Evolutionary conservation across 1,140 invertebrate species (phyloP).

Genomic region (Acromyrmex heyeri): DNA sequence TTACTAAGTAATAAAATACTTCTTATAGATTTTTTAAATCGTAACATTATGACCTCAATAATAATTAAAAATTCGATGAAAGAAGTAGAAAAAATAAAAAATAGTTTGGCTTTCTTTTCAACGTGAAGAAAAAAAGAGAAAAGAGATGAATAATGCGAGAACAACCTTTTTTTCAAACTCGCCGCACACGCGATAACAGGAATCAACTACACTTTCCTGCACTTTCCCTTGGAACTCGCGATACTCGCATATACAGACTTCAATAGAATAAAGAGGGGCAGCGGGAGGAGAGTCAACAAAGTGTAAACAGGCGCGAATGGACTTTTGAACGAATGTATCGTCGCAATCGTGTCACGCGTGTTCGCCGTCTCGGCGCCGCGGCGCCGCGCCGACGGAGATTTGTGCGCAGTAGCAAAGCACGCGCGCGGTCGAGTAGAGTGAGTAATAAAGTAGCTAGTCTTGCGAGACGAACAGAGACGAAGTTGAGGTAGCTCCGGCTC

Average conservation of each 20-base stretch:
- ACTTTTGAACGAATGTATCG: conserved; percentile 20
- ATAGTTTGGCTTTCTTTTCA: too few relatives aligned
- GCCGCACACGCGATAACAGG: background rate
- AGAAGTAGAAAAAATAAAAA: background rate
- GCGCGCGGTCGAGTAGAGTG: conserved; percentile 33
- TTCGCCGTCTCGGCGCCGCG: conserved; percentile 9
- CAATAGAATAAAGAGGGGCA: background rate
- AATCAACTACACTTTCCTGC: background rate
- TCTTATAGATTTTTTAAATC: background rate
- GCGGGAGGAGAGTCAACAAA: background rate
- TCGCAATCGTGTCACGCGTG: conserved; percentile 6
- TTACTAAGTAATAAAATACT: background rate
- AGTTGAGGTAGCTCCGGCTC: background rate
- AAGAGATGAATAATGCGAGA: background rate
- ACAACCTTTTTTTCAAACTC: background rate
- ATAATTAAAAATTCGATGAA: background rate
- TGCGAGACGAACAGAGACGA: too few relatives aligned
- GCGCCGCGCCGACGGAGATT: background rate
- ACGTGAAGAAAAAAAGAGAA: background rate
- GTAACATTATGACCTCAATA: background rate
- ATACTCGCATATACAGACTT: background rate
- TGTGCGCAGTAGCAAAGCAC: conserved; percentile 2
- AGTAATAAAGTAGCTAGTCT: conserved; percentile 19
- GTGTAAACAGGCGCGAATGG: background rate
- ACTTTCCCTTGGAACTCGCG: background rate